A percentile compares a stretch with the other conserved stretches of the same genome.
These are phyloP conservation scores for Scelioninae gen. 2 DNA, from an alignment of 2,888 invertebrate species.

Conservation along the genomic window DNA sequence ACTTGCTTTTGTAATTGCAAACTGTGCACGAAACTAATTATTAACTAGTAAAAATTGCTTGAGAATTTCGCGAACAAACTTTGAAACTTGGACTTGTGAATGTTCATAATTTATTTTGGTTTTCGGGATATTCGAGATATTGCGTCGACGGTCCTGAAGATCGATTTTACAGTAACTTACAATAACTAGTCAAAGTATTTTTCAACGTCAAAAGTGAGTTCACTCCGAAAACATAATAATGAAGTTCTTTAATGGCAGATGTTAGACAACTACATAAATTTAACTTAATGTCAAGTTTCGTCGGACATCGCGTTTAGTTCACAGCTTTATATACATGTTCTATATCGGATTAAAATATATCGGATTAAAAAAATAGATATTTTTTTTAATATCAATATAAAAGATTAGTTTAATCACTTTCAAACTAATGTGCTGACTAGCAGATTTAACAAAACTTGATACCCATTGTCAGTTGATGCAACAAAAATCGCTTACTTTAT, in stretches of 20 bases:
- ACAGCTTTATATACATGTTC: no score
- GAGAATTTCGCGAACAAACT: not conserved
- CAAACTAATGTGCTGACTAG: no score
- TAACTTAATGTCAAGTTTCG: constrained; percentile 10
- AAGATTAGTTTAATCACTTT: no score
- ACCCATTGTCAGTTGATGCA: no score
- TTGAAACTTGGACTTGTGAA: constrained; percentile 2
- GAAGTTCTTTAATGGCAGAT: constrained; percentile 26
- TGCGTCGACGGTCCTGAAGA: constrained; percentile 23
- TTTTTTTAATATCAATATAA: no score
- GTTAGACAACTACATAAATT: constrained; percentile 27
- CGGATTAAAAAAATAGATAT: no score
- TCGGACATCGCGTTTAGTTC: constrained; percentile 1
- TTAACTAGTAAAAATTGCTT: not conserved
- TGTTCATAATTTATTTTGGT: constrained; percentile 21
- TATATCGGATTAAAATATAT: no score
- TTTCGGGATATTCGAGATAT: constrained; percentile 4
- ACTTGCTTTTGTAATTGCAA: not conserved
- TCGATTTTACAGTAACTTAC: constrained; percentile 12
- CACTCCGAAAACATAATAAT: constrained; percentile 13
- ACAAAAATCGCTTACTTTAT: no score
- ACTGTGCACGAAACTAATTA: not conserved
- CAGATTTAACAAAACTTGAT: no score
- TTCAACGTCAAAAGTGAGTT: constrained; percentile 34
- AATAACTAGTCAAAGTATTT: constrained; percentile 24